These are phyloP conservation scores for Cherax quadricarinatus DNA, from an alignment of 1,140 invertebrate genomes.

Conservation along the genomic window DNA sequence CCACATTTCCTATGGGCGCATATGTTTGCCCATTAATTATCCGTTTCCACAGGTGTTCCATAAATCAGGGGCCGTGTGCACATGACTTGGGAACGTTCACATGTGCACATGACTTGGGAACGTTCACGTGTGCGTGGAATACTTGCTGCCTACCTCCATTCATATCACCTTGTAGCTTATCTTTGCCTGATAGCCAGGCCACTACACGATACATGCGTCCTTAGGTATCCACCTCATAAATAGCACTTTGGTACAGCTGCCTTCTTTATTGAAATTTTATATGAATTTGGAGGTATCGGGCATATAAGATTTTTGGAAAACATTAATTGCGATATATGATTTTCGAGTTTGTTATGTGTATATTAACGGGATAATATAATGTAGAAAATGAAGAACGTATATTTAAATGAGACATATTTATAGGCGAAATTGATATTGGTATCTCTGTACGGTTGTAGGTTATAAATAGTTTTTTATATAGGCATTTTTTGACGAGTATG, in stretches of 20 bases:
- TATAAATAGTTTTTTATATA: neutral
- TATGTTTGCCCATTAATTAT: neutral
- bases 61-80: constrained; percentile 45
- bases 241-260: neutral
- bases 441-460: neutral
- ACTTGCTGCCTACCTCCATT: constrained; percentile 44
- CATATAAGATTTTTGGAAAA: no score
- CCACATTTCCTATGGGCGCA: neutral
- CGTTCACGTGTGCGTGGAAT: neutral
- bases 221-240: neutral
- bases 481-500: constrained; percentile 38
- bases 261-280: neutral
- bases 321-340: no score
- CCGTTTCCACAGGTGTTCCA: constrained; percentile 64
- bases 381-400: neutral
- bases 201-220: constrained; percentile 12
- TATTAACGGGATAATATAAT: neutral
- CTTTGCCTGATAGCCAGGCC: constrained; percentile 50
- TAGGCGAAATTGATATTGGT: neutral
- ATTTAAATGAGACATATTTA: neutral
- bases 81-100: constrained; percentile 23
- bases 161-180: constrained; percentile 58
- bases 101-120: constrained; percentile 41
- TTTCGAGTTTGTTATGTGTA: neutral
- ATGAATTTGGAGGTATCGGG: no score